These are phyloP conservation scores for Sylvia atricapilla DNA, from an alignment of 2,113 vertebrate species.

Conservation along the genomic window DNA sequence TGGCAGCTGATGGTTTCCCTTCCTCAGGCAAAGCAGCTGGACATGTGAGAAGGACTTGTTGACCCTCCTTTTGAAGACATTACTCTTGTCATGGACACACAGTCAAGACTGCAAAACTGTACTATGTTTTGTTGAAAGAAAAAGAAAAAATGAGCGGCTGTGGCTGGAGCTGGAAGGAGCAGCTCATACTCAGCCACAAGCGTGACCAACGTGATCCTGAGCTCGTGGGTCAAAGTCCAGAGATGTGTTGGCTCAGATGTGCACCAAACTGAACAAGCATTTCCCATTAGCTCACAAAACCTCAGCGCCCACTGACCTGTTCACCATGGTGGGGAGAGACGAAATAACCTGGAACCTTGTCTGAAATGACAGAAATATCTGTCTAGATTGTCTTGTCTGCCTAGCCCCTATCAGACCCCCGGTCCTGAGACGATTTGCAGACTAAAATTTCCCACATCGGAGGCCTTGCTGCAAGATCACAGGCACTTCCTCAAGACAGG, in stretches of 20 bases:
- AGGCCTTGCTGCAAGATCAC: background rate
- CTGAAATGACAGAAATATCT: background rate
- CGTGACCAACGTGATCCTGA: rapidly evolving
- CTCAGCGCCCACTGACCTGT: rapidly evolving
- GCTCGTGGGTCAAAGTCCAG: conserved; percentile 21
- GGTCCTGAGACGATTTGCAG: rapidly evolving
- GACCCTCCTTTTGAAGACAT: rapidly evolving
- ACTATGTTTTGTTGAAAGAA: background rate
- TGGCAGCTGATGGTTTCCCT: background rate
- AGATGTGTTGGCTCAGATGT: background rate
- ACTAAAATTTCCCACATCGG: background rate
- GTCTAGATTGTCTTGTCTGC: rapidly evolving
- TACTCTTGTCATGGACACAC: background rate
- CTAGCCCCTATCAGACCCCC: background rate
- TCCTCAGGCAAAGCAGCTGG: background rate
- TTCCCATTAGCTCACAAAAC: background rate
- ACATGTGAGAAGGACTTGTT: rapidly evolving
- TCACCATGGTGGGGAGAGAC: rapidly evolving
- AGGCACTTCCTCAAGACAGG: rapidly evolving
- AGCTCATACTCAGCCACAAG: background rate
- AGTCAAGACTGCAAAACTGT: background rate
- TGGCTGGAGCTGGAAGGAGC: background rate
- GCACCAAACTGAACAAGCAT: background rate
- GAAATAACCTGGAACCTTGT: background rate
- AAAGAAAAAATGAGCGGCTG: background rate